Evolutionary conservation across 2,113 vertebrate species (phyloP).

Genomic region (Odontophorus gujanensis): DNA sequence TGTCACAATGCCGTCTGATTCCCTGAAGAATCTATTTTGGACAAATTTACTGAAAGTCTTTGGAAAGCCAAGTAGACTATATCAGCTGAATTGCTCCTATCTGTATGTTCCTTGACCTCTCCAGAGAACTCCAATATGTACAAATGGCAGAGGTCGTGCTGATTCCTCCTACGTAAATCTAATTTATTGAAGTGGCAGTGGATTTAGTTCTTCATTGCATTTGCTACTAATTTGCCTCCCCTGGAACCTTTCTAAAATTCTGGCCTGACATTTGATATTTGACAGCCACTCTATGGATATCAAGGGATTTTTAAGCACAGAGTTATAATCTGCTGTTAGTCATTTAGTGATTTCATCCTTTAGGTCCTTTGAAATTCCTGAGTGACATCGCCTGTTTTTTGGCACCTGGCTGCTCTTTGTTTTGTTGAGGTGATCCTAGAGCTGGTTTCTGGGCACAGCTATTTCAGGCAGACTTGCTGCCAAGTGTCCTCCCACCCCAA

Average conservation of each 20-base stretch:
- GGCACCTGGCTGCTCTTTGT: neutral
- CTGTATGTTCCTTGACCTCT: neutral
- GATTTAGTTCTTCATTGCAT: neutral
- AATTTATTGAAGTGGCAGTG: neutral
- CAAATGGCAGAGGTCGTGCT: conserved; percentile 4
- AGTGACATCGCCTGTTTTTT: neutral
- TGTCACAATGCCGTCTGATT: neutral
- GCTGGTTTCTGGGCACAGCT: neutral
- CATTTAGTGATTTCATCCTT: neutral
- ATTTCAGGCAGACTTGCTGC: neutral
- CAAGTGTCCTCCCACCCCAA: neutral
- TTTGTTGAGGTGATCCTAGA: neutral
- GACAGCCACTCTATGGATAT: neutral
- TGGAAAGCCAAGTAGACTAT: neutral
- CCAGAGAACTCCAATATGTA: neutral
- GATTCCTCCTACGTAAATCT: neutral
- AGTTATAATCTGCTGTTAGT: neutral
- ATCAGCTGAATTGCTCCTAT: neutral
- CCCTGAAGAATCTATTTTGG: neutral
- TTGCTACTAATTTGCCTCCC: neutral
- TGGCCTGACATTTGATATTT: neutral
- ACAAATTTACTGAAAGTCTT: neutral
- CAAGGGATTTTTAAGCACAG: conserved; percentile 7
- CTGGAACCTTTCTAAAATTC: neutral
- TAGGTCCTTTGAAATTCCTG: neutral